These are phyloP conservation scores for Gobius niger DNA, from an alignment of 2,113 vertebrate species.

Conservation along the genomic window DNA sequence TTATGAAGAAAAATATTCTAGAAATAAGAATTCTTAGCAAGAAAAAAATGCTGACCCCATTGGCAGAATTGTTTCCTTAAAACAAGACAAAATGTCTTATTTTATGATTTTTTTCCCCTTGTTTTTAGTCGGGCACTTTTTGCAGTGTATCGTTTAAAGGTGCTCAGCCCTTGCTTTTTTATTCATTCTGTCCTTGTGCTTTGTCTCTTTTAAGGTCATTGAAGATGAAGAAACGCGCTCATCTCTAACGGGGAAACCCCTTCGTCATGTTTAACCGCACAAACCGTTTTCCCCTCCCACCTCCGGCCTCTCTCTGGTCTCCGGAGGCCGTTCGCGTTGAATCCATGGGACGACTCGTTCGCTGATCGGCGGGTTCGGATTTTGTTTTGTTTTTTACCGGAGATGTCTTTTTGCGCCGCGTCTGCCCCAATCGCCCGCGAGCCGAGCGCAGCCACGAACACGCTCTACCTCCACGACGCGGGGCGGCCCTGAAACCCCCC, in stretches of 20 bases:
- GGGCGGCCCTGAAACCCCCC: constrained; percentile 55
- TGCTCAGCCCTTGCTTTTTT: too few relatives aligned
- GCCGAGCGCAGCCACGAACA: constrained; percentile 22
- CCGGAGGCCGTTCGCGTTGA: constrained; percentile 12
- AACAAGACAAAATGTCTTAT: too few relatives aligned
- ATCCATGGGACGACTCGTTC: background rate
- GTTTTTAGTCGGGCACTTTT: too few relatives aligned
- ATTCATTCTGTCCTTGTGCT: background rate
- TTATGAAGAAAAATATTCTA: too few relatives aligned
- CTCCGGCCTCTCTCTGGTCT: background rate
- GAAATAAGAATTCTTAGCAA: too few relatives aligned
- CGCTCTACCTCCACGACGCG: constrained; percentile 49
- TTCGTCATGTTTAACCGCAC: constrained; percentile 5
- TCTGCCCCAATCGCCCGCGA: constrained; percentile 14
- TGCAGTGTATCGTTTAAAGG: too few relatives aligned
- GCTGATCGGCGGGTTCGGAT: background rate
- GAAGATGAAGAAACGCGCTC: constrained; percentile 16
- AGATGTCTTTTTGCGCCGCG: constrained; percentile 42
- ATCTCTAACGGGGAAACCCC: constrained; percentile 14
- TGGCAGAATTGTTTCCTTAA: too few relatives aligned
- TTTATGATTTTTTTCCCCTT: too few relatives aligned
- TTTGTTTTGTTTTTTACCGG: background rate
- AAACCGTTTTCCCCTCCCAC: constrained; percentile 11
- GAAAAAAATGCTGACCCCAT: too few relatives aligned
- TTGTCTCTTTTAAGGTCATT: constrained; percentile 36